phyloP scores from a whole-genome alignment of 2,797 vertebrate genomes.

The Taeniopygia guttata region DNA sequence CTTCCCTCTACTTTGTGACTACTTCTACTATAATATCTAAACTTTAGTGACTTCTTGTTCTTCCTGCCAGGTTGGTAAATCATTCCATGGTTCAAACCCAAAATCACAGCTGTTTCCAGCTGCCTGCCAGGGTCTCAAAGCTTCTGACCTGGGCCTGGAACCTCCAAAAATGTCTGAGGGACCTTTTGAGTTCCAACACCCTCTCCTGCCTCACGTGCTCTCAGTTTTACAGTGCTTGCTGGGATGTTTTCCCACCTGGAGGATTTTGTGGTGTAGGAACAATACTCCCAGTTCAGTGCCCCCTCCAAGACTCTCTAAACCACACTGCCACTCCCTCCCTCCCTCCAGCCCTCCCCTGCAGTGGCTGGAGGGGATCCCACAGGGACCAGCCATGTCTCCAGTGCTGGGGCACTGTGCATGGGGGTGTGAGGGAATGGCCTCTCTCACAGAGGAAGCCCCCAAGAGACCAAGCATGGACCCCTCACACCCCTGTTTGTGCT shows the following conservation, averaged over 20 bases:
- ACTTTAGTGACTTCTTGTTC: too few species aligned
- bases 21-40: too few species aligned
- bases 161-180: too few species aligned
- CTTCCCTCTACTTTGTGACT: too few species aligned
- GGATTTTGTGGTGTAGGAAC: neutral
- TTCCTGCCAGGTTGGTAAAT: too few species aligned
- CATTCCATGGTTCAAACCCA: too few species aligned
- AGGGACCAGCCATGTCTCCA: neutral
- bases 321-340: neutral
- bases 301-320: neutral
- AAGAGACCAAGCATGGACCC: neutral
- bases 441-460: neutral
- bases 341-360: neutral
- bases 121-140: too few species aligned
- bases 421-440: neutral
- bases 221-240: neutral
- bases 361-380: neutral
- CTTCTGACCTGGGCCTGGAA: too few species aligned
- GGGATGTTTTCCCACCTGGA: neutral
- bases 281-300: rapidly evolving
- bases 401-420: neutral
- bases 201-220: rapidly evolving
- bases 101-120: too few species aligned
- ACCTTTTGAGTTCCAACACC: too few species aligned
- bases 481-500: too few species aligned